Evolutionary conservation across 1,140 invertebrate species (phyloP).

Genomic region (Lineus longissimus): DNA sequence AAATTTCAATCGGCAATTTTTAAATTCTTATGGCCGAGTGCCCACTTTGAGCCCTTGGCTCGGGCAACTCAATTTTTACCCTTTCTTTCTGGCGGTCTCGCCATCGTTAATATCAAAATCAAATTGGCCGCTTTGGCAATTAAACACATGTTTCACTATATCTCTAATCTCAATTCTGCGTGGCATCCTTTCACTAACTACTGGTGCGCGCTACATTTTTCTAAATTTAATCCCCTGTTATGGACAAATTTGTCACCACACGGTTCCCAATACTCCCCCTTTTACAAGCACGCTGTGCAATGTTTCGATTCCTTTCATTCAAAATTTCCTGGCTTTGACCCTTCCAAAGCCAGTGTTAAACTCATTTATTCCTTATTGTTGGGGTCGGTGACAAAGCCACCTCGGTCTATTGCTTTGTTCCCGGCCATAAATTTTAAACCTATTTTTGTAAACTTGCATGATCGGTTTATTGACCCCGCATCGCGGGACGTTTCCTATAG

Average conservation of each 20-base stretch:
- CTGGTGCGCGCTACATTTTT: slow-evolving; percentile 9
- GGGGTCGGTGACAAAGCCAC: not conserved
- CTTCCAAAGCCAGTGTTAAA: not conserved
- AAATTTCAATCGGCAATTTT: not conserved
- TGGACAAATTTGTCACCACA: slow-evolving; percentile 8
- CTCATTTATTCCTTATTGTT: slow-evolving; percentile 6
- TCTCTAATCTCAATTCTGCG: not conserved
- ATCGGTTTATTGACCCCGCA: slow-evolving; percentile 4
- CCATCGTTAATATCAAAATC: slow-evolving; percentile 2
- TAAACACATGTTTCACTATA: slow-evolving; percentile 2
- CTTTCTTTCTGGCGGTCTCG: slow-evolving; percentile 4
- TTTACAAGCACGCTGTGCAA: not conserved
- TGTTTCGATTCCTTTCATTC: slow-evolving; percentile 3
- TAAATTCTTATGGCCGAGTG: slow-evolving; percentile 7
- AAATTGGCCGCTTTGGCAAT: slow-evolving; percentile 5
- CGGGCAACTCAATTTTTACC: not conserved
- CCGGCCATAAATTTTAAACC: slow-evolving; percentile 3
- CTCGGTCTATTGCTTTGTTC: not conserved
- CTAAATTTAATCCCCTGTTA: not conserved
- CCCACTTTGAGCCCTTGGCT: not conserved
- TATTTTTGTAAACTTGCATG: not conserved
- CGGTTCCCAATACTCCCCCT: slow-evolving; percentile 6
- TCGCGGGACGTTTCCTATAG: not conserved
- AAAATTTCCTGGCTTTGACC: slow-evolving; percentile 4
- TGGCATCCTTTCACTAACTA: slow-evolving; percentile 7